A percentile compares a stretch with the other conserved stretches of the same genome.
These are phyloP conservation scores for Apteryx mantelli DNA, from an alignment of 2,113 vertebrate species.

Conservation along the genomic window DNA sequence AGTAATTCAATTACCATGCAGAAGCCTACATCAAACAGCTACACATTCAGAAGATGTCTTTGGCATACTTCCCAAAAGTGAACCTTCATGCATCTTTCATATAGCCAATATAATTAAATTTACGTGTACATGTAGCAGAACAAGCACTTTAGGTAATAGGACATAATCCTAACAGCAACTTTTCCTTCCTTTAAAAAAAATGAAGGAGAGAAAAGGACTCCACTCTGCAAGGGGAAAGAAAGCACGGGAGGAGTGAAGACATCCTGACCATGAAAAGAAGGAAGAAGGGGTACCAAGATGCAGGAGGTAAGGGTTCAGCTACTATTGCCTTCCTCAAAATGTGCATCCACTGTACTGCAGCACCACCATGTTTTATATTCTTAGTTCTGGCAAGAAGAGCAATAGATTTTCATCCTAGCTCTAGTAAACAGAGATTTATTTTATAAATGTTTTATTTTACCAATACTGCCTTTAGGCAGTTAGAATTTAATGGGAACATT, in stretches of 20 bases:
- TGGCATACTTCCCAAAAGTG: slow-evolving; percentile 45
- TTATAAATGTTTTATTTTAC: neutral
- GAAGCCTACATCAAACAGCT: slow-evolving; percentile 37
- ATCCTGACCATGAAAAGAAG: neutral
- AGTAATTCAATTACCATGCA: slow-evolving; percentile 67
- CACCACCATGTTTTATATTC: neutral
- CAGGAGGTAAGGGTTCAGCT: neutral
- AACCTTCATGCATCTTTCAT: slow-evolving; percentile 55
- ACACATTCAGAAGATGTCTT: slow-evolving; percentile 9
- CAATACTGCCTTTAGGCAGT: neutral
- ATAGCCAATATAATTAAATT: slow-evolving; percentile 23
- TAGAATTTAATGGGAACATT: slow-evolving; percentile 11
- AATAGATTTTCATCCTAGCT: neutral
- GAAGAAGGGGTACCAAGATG: neutral
- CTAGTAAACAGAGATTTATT: neutral
- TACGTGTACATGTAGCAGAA: neutral
- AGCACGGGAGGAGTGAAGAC: neutral
- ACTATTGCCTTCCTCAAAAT: neutral
- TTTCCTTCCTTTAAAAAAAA: neutral
- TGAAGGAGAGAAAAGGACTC: neutral
- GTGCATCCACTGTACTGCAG: neutral
- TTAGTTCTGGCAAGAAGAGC: neutral
- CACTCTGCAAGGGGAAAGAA: neutral
- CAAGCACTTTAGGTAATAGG: slow-evolving; percentile 41
- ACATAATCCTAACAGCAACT: neutral